Base-by-base conservation (phyloP, 2,113 vertebrate species). In the Lonchura striata region DNA sequence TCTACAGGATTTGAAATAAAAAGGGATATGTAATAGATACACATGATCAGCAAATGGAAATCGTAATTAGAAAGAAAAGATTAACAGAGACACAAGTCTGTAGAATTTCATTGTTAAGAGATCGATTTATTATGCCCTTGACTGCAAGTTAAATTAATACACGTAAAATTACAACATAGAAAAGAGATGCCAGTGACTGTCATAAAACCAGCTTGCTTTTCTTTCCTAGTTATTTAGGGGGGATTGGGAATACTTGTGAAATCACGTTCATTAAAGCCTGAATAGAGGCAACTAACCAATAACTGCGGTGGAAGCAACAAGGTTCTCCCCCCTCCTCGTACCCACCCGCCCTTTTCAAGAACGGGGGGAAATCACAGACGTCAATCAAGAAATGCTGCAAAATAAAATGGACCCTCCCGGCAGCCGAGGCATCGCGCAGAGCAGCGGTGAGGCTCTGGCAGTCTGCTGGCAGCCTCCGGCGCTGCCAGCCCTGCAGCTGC, bases 401-500 rank as follows among this genome's bases (percentile, higher is more conserved):
- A 97, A 94, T 97, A 97, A 97, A 96, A 97, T 96, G 98, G 97
- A 97, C 95, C 96, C 96, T 95, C 92, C 74, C 66, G 93, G 95
- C 88, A 82, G 88, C 61, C 13, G 52, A 59, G 79, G 66, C 28
- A 35, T 2, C 16, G 61, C 46, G 56, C 25, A 66, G 76, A 76
- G 65, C 78, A 42, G 90, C 37, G 50, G 74, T 2, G 70, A 10
- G 78, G 88, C 71, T 85, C 60, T 2, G 44, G 70, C 65, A 66
- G 28, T 14, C 42, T 15, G 42, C 49, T 69, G 42, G 15, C 61
- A 76, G 79, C 75, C 84, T 47, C 74, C n/a, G 47, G 84, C 24
- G 85, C 65, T 61, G 28, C 79, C 25, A 54, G 86, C 86, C 85
- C 89, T 23, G 75, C 90, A 66, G 95, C 90, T 90, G 64, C 79